Evolutionary conservation across 2,797 vertebrate species (phyloP).

Genomic region (Peromyscus aztecus): DNA sequence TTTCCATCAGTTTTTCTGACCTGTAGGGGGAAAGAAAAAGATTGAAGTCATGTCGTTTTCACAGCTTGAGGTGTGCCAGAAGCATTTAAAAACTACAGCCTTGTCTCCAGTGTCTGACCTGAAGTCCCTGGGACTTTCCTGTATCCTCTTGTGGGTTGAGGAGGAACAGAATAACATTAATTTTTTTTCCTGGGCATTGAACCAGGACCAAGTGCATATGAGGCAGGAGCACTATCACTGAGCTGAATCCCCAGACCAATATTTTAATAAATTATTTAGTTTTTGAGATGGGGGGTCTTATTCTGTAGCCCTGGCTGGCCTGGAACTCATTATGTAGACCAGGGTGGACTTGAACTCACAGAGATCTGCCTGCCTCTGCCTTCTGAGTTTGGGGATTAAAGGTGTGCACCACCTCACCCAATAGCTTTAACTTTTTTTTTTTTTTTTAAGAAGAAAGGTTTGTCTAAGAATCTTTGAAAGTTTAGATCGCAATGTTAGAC

Average conservation of each 20-base stretch:
- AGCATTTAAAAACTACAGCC: constrained; percentile 31
- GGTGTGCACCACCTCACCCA: neutral
- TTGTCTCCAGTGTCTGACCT: constrained; percentile 43
- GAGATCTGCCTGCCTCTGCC: neutral
- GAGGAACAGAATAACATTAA: neutral
- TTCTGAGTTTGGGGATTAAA: neutral
- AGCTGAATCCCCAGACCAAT: neutral
- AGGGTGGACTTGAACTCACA: neutral
- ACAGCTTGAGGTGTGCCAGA: neutral
- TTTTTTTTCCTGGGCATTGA: neutral
- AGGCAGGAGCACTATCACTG: neutral
- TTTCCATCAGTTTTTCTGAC: constrained; percentile 67
- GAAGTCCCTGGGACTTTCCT: constrained; percentile 36
- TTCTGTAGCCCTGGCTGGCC: neutral
- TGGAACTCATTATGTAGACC: neutral
- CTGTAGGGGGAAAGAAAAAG: constrained; percentile 60
- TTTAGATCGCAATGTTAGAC: constrained; percentile 28
- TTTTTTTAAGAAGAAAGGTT: neutral
- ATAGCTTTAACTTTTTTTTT: neutral
- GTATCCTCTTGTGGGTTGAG: neutral
- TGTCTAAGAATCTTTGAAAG: constrained; percentile 44
- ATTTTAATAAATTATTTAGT: neutral
- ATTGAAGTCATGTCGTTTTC: constrained; percentile 41
- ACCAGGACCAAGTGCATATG: neutral
- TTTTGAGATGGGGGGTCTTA: neutral